These are phyloP conservation scores for Sphenopsis melanotis DNA, from an alignment of 2,797 vertebrate genomes.

Conservation along the genomic window DNA sequence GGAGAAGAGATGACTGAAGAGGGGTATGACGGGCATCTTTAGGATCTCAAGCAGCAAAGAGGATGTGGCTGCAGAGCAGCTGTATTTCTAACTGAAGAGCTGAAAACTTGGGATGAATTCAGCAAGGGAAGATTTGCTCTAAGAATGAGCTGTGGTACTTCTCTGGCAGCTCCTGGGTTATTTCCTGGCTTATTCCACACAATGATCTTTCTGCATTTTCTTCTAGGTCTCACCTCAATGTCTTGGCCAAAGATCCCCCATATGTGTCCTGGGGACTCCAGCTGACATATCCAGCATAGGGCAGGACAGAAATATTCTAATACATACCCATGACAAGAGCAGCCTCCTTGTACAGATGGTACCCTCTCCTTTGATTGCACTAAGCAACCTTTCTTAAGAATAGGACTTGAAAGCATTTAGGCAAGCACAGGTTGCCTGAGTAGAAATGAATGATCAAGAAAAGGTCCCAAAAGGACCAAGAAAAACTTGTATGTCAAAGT, in stretches of 20 bases:
- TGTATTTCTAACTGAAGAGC: not conserved
- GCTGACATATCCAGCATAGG: not conserved
- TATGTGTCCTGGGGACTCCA: accelerated
- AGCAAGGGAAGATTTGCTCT: not conserved
- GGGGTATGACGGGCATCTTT: not conserved
- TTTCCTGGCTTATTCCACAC: not conserved
- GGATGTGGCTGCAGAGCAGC: not conserved
- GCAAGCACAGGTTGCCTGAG: not conserved
- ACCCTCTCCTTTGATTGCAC: not conserved
- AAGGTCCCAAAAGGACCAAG: not conserved
- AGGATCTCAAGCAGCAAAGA: not conserved
- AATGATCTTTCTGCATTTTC: not conserved
- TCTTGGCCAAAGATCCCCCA: not conserved
- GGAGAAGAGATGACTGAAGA: not conserved
- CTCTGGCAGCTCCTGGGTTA: not conserved
- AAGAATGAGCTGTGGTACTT: not conserved
- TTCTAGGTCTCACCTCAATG: not conserved
- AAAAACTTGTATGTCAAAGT: not conserved
- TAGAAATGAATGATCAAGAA: not conserved
- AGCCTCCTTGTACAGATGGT: not conserved
- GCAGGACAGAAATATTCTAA: not conserved
- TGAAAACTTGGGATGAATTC: not conserved
- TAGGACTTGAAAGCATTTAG: not conserved
- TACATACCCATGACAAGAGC: not conserved
- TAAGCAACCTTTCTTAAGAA: not conserved